Conservation (phyloP, 1,140 invertebrate genomes). For the Neomicropteryx cornuta region DNA sequence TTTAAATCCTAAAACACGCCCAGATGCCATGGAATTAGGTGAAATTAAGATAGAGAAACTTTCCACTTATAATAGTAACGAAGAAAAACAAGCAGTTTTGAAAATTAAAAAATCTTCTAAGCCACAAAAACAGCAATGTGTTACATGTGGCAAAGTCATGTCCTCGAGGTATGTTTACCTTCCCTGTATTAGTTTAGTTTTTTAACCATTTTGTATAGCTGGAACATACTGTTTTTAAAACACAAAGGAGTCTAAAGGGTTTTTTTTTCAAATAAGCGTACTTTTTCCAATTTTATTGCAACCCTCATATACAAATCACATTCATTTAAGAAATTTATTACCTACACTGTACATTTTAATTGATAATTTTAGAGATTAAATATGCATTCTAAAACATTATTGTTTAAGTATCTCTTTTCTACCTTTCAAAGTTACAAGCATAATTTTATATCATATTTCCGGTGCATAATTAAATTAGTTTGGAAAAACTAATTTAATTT, state of each 20-base stretch:
- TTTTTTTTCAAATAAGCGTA: not conserved
- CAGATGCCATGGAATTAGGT: not conserved
- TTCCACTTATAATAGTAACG: conserved; percentile 1
- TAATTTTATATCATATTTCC: too few species aligned
- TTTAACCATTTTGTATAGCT: not conserved
- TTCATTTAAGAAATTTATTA: too few species aligned
- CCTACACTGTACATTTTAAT: too few species aligned
- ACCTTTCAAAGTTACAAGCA: too few species aligned
- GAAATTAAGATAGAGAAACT: not conserved
- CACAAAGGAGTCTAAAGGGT: not conserved
- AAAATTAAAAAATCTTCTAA: conserved; percentile 10
- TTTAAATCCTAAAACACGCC: not conserved
- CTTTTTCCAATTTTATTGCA: not conserved
- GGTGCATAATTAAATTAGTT: too few species aligned
- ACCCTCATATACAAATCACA: not conserved
- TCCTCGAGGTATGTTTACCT: conserved; percentile 26
- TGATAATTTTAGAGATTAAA: too few species aligned
- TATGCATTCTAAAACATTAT: too few species aligned
- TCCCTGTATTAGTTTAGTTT: not conserved
- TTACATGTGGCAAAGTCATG: conserved; percentile 37
- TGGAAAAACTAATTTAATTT: too few species aligned
- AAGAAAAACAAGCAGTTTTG: conserved; percentile 4
- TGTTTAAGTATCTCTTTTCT: too few species aligned
- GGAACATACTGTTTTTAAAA: not conserved
- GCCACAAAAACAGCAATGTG: conserved; percentile 28